A percentile compares a stretch with the other conserved stretches of the same genome.
Evolutionary conservation across 2,888 invertebrate genomes (phyloP).

Genomic region (Cheilosia scutellata): DNA sequence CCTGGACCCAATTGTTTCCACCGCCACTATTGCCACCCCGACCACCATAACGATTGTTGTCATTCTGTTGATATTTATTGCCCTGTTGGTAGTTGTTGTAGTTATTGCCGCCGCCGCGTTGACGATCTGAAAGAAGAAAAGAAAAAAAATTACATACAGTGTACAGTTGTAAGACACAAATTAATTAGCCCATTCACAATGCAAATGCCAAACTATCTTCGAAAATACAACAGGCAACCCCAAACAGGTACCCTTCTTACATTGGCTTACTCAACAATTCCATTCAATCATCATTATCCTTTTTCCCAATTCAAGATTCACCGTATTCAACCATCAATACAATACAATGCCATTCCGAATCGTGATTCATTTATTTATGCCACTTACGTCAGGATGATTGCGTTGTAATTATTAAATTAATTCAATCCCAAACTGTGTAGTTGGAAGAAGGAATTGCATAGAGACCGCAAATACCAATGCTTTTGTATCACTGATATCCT

Average conservation of each 20-base stretch:
- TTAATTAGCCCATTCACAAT: conserved; percentile 25
- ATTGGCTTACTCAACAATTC: conserved; percentile 48
- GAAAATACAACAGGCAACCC: conserved; percentile 27
- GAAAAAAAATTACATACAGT: not conserved
- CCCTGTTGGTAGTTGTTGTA: conserved; percentile 49
- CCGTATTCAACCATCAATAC: conserved; percentile 8
- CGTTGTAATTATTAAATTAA: conserved; percentile 73
- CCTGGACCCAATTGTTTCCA: conserved; percentile 49
- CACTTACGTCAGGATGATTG: conserved; percentile 68
- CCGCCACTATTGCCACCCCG: conserved; percentile 31
- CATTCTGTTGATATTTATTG: conserved; percentile 43
- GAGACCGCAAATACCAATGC: conserved; percentile 47
- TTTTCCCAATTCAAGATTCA: conserved; percentile 28
- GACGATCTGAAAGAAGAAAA: conserved; percentile 54
- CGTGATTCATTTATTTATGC: conserved; percentile 33
- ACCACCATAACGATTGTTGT: conserved; percentile 36
- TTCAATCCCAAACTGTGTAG: conserved; percentile 53
- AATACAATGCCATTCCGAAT: conserved; percentile 29
- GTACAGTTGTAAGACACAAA: not conserved
- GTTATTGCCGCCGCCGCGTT: conserved; percentile 36
- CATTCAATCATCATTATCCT: conserved; percentile 67
- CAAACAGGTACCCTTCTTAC: conserved; percentile 33
- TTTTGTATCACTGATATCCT: conserved; percentile 31
- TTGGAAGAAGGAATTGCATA: conserved; percentile 46
- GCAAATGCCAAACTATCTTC: conserved; percentile 33